Conservation (phyloP, 2,113 vertebrate species). For the Corythornis madagascariensis region DNA sequence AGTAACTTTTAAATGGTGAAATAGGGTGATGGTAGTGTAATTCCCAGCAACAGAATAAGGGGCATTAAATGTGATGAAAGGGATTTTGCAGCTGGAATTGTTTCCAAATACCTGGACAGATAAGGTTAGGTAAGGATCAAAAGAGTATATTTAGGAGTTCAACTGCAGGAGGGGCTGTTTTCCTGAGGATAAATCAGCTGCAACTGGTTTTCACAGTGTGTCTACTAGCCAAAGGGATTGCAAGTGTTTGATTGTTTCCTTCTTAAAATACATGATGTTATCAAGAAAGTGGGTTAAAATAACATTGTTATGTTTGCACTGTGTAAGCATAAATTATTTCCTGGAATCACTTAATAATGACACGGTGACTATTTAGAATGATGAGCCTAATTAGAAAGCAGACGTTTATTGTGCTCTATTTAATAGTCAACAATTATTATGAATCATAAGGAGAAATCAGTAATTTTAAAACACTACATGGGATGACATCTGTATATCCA, state of each 20-base stretch:
- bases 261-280: background rate
- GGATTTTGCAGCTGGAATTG: background rate
- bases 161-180: background rate
- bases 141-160: background rate
- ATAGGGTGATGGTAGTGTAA: background rate
- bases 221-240: background rate
- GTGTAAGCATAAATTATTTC: background rate
- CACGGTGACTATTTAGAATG: background rate
- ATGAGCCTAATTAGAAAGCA: constrained; percentile 7
- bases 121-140: background rate
- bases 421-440: background rate
- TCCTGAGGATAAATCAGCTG: background rate
- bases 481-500: background rate
- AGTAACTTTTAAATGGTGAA: background rate
- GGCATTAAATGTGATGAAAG: background rate
- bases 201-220: background rate
- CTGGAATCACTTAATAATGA: background rate
- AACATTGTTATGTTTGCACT: background rate
- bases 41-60: background rate
- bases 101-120: background rate
- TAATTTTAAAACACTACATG: background rate
- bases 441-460: background rate
- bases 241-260: background rate
- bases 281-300: background rate
- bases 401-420: background rate